A percentile compares a stretch with the other conserved stretches of the same genome.
Evolutionary conservation across 2,113 vertebrate genomes (phyloP).

Genomic region (Furnarius figulus): DNA sequence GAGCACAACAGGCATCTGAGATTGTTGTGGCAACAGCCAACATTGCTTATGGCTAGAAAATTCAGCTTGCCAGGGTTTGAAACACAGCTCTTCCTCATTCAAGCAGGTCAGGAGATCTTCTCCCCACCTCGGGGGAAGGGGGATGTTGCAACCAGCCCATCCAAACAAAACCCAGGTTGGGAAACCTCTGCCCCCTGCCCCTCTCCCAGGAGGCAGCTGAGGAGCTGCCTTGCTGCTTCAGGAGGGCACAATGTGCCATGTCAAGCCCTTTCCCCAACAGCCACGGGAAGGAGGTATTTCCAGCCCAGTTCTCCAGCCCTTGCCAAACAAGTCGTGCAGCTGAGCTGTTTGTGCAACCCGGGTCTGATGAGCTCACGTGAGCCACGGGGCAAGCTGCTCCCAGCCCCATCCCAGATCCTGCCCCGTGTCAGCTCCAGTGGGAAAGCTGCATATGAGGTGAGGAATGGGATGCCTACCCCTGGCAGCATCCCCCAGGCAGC

Average conservation of each 20-base stretch:
- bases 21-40: not conserved
- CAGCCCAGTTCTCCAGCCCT: not conserved
- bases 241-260: not conserved
- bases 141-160: not conserved
- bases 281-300: not conserved
- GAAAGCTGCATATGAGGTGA: accelerated
- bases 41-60: not conserved
- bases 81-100: not conserved
- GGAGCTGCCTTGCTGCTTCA: not conserved
- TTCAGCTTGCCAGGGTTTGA: not conserved
- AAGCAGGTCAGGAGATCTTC: not conserved
- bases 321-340: conserved; percentile 27
- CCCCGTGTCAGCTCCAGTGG: accelerated
- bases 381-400: not conserved
- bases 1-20: not conserved
- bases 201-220: not conserved
- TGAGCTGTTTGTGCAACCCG: not conserved
- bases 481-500: not conserved
- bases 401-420: not conserved
- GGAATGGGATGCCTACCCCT: accelerated
- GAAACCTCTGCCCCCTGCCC: not conserved
- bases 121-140: not conserved
- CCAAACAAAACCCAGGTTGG: not conserved
- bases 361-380: not conserved
- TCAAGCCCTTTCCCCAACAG: not conserved